Evolutionary conservation across 1,140 invertebrate species (phyloP), one percentile per base, ranked within the genome.

Genomic region (Neoseiulus cucumeris): DNA sequence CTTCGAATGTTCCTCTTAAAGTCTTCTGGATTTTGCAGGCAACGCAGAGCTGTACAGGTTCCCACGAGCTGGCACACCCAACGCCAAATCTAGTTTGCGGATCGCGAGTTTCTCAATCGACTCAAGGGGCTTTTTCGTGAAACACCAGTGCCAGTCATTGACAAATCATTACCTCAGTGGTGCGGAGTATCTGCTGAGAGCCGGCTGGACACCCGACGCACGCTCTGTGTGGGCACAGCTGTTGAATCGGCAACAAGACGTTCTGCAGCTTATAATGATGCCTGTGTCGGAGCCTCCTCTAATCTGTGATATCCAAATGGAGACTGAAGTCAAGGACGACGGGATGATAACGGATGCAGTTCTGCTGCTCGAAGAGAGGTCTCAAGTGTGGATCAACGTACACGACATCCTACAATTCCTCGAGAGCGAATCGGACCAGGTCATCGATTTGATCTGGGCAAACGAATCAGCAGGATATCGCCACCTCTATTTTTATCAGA

Each of bases 391-490:
- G 91, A 85, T 94, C 42, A 94, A 93, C 77, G 80, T 80, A 72
- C 75, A 76, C 73, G 51, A 66, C 51, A 65, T 44, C 68, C 68
- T 42, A 41, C 66, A 17, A 68, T 68, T 66, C 66, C 59, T 59
- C 67, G 69, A 66, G 64, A 72, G 75, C 79, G 0, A 74, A 75
- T 41, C 66, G 68, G 18, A 20, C 7, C 17, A 59, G 22, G 33
- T 59, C 69, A 74, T 87, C 9, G 81, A 82, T 68, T 94, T 93
- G 75, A 81, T 97, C 44, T 95, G 89, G 89, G 87, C 87, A 0
- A 91, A 86, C 51, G 91, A 96, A 76, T 87, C 91, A 73, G 85
- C 85, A 0, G 90, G 91, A n/a, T 92, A 82, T 72, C 78, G 90
- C 47, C 93, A 96, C 76, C 78, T 97, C 28, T 94, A 94, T 76